Base-by-base conservation (phyloP, 2,113 vertebrate species). In the Polyodon spathula region DNA sequence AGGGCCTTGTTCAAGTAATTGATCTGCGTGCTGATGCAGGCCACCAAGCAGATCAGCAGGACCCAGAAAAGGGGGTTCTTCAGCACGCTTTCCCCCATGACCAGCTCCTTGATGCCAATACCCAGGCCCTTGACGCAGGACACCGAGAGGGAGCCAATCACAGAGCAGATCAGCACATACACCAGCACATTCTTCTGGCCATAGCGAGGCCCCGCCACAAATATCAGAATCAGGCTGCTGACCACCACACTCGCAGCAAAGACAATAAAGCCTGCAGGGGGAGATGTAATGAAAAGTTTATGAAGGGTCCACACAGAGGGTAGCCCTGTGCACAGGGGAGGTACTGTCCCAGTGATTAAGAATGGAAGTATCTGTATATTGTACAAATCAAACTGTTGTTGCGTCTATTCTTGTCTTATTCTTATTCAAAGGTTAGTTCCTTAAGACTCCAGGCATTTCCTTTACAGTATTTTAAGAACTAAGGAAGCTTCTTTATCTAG, bases 1-100 rank as follows among this genome's bases (percentile, higher is more conserved):
- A 93, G 79, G 48, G 87, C 88, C 73, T 87, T 89, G 78, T 93
- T 93, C 65, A 92, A 78, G 54, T 89, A 92, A 73, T 82, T 93
- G 66, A 92, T 90, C 69, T 92, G 89, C 67, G 86, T 7, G 15
- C 78, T 90, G 77, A 92, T 57, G 54, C 88, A 93, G 66, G 86
- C 62, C 61, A 84, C 71, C 66, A 92, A 80, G 75, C 84, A 86
- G 54, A 89, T 53, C 40, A 89, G 63, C 16, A 92, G 72, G 27
- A 80, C 67, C 88, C 88, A 91, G 56, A 82, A 84, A 46, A 93
- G 68, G 0, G 87, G 86, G 42, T 91, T 81, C 71, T 80, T 86
- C 72, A 88, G 83, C 56, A 88, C 82, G 2, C 82, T 78, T 37
- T 81, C 84, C 52, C 88, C 88, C 0, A 82, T 78, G 64, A 92